phyloP scores from a whole-genome alignment of 2,888 invertebrate species.

The Cacoxenus indagator region DNA sequence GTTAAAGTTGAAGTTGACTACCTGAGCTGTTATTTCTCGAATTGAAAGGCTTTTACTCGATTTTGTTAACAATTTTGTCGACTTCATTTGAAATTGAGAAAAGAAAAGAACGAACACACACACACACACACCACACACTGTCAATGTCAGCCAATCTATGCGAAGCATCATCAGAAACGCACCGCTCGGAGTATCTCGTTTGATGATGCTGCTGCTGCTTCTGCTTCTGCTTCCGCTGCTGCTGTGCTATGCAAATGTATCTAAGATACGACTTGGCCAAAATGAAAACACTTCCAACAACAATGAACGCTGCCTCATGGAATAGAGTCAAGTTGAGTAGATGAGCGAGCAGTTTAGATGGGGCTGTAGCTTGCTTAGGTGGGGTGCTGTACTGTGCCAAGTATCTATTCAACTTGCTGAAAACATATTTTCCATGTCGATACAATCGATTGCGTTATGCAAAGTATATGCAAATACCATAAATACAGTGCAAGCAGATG shows the following conservation, averaged over 20 bases:
- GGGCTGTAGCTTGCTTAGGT: not conserved
- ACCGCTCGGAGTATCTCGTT: not conserved
- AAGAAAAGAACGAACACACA: not conserved
- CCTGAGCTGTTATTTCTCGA: slow-evolving; percentile 34
- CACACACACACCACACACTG: too few species aligned
- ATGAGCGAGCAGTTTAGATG: not conserved
- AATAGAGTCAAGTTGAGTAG: not conserved
- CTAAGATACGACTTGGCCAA: slow-evolving; percentile 2
- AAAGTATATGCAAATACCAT: slow-evolving; percentile 68
- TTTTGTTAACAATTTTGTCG: not conserved
- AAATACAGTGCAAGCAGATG: slow-evolving; percentile 46
- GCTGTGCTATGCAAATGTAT: not conserved
- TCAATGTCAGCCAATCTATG: slow-evolving; percentile 5
- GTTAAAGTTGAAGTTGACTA: slow-evolving; percentile 36
- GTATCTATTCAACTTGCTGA: slow-evolving; percentile 39
- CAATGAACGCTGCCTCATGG: not conserved
- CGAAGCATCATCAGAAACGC: not conserved
- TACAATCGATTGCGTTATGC: slow-evolving; percentile 70
- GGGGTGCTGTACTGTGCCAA: not conserved
- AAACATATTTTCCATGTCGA: slow-evolving; percentile 70
- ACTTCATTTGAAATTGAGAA: not conserved
- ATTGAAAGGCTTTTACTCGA: not conserved
- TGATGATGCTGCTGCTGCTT: too few species aligned
- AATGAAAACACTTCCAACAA: not conserved
- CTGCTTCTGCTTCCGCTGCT: too few species aligned